These are phyloP conservation scores for Botia kubotai DNA, from an alignment of 2,797 vertebrate species.

Conservation along the genomic window DNA sequence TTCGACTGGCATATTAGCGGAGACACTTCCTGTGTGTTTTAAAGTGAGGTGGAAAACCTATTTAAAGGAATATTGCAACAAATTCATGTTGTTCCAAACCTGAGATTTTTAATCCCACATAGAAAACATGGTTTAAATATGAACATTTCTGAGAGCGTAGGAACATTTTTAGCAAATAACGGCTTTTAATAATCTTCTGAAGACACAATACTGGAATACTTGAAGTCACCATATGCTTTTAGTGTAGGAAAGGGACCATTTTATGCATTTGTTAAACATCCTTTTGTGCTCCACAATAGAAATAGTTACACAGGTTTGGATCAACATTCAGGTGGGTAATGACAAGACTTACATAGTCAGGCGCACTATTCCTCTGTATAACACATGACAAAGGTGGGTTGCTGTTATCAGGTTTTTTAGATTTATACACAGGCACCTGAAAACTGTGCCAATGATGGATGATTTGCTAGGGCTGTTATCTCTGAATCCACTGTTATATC, in stretches of 20 bases:
- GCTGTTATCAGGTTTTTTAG: background rate
- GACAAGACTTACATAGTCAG: background rate
- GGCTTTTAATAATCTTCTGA: background rate
- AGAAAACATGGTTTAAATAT: background rate
- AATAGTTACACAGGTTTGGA: background rate
- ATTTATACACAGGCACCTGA: background rate
- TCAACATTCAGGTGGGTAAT: too few relatives aligned
- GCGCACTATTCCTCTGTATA: background rate
- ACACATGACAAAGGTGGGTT: background rate
- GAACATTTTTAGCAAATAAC: background rate
- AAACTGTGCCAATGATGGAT: background rate
- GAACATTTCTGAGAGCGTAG: background rate
- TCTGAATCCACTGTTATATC: conserved; percentile 1
- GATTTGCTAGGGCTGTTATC: conserved; percentile 4
- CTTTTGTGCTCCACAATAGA: background rate
- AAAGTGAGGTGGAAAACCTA: background rate
- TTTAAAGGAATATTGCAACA: background rate
- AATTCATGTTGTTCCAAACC: background rate
- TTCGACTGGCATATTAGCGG: background rate
- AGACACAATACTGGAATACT: background rate
- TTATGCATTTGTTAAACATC: background rate
- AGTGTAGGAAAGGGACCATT: background rate
- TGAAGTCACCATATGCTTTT: background rate
- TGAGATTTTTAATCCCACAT: background rate
- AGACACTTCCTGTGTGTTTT: background rate